Conservation (phyloP, 2,113 vertebrate species). For the Daboia siamensis region DNA sequence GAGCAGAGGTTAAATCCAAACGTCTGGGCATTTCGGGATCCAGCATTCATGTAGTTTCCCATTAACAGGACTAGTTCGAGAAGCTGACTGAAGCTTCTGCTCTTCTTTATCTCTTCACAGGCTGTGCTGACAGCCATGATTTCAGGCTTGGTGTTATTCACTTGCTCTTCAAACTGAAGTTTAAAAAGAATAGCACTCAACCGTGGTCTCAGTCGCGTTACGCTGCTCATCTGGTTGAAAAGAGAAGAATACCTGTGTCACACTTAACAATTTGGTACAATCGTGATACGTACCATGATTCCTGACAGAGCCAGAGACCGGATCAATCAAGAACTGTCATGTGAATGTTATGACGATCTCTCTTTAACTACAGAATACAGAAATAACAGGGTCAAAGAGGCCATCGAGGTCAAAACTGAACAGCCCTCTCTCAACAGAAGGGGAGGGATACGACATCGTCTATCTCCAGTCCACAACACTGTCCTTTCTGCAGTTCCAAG, state of each 20-base stretch:
- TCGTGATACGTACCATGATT: constrained; percentile 66
- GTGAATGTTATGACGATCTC: background rate
- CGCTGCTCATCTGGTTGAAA: constrained; percentile 88
- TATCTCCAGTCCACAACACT: too few relatives aligned
- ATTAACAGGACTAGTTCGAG: constrained; percentile 92
- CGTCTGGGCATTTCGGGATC: constrained; percentile 92
- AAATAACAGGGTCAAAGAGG: too few relatives aligned
- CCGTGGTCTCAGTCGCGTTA: constrained; percentile 88
- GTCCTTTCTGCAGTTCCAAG: too few relatives aligned
- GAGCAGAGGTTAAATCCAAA: constrained; percentile 95
- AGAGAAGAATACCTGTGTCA: constrained; percentile 72
- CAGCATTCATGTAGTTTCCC: constrained; percentile 98
- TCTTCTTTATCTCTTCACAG: constrained; percentile 92
- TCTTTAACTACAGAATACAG: too few relatives aligned
- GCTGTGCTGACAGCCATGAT: constrained; percentile 91
- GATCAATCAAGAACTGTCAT: constrained; percentile 57
- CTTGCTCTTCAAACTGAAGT: constrained; percentile 97
- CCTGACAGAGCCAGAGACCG: constrained; percentile 55
- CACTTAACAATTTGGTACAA: constrained; percentile 59
- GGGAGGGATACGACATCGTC: too few relatives aligned
- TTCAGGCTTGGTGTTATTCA: constrained; percentile 91
- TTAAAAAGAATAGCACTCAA: constrained; percentile 95
- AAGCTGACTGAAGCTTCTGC: constrained; percentile 85
- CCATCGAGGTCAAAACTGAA: too few relatives aligned
- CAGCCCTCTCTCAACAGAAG: too few relatives aligned